Conservation (phyloP, 2,888 invertebrate genomes). For the Coenonympha glycerion region DNA sequence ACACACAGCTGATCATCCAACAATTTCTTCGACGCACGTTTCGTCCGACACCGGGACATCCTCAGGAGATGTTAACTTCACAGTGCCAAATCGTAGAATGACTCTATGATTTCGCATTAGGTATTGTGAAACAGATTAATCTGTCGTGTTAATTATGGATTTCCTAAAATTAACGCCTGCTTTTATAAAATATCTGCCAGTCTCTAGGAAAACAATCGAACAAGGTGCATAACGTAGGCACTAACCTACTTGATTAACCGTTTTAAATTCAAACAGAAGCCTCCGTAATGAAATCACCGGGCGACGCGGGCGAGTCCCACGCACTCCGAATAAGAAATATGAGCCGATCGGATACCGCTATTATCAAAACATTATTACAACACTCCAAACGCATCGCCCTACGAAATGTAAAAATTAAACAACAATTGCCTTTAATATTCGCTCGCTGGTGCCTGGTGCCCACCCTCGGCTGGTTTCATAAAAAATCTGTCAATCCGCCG, state of each 20-base stretch:
- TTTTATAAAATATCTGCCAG: not conserved
- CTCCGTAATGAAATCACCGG: slow-evolving; percentile 41
- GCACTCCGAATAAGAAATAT: slow-evolving; percentile 74
- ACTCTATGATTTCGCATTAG: too few species aligned
- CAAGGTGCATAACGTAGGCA: slow-evolving; percentile 57
- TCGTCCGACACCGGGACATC: too few species aligned
- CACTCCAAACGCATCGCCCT: slow-evolving; percentile 70
- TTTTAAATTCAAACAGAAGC: slow-evolving; percentile 54
- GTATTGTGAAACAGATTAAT: too few species aligned
- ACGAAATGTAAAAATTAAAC: slow-evolving; percentile 74
- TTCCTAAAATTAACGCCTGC: too few species aligned
- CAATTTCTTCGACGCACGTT: too few species aligned
- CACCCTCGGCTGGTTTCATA: slow-evolving; percentile 64
- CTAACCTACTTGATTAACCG: slow-evolving; percentile 43
- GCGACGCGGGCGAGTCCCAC: slow-evolving; percentile 52
- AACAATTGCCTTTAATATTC: slow-evolving; percentile 77
- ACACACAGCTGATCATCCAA: too few species aligned
- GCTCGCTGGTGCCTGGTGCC: slow-evolving; percentile 60
- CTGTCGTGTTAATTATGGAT: too few species aligned
- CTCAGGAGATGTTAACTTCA: too few species aligned
- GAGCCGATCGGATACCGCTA: slow-evolving; percentile 73
- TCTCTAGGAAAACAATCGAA: slow-evolving; percentile 28
- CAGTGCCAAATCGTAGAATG: too few species aligned
- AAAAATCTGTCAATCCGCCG: slow-evolving; percentile 75
- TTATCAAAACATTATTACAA: slow-evolving; percentile 77